These are phyloP conservation scores for Brotula barbata DNA, from an alignment of 2,797 vertebrate genomes.

Conservation along the genomic window DNA sequence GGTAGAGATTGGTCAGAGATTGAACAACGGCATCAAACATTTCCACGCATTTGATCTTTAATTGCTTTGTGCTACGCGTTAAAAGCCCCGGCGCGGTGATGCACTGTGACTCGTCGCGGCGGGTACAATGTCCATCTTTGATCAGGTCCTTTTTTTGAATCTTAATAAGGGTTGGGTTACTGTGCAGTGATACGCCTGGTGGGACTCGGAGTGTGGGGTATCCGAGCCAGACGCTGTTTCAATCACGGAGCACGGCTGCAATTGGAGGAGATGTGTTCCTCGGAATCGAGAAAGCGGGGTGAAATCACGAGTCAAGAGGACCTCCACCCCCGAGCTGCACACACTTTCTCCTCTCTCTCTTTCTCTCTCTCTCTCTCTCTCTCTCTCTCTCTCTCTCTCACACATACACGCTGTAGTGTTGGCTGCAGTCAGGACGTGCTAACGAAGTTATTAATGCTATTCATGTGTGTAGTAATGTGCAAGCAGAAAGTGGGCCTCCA, in stretches of 20 bases:
- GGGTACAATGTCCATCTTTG: conserved; percentile 61
- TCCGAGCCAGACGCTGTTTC: conserved; percentile 63
- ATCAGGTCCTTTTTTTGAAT: conserved; percentile 61
- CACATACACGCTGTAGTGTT: conserved; percentile 45
- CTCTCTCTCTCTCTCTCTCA: conserved; percentile 14
- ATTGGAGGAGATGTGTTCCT: conserved; percentile 72
- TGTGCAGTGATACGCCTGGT: conserved; percentile 55
- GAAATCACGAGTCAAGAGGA: conserved; percentile 63
- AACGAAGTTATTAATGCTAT: conserved; percentile 78
- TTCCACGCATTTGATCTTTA: conserved; percentile 60
- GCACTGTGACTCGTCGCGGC: conserved; percentile 43
- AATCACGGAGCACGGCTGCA: conserved; percentile 57
- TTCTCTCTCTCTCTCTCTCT: no score
- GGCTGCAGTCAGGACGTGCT: conserved; percentile 65
- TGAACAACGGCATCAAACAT: conserved; percentile 46
- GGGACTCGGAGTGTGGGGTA: conserved; percentile 55
- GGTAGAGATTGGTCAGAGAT: conserved; percentile 35
- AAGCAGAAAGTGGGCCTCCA: conserved; percentile 46
- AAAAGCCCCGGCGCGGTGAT: conserved; percentile 38
- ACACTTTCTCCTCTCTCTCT: no score
- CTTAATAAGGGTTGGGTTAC: conserved; percentile 54
- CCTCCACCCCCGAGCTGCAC: neutral
- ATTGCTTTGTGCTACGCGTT: conserved; percentile 38
- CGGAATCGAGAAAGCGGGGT: conserved; percentile 60
- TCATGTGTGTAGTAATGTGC: conserved; percentile 67